A percentile compares a stretch with the other conserved stretches of the same genome.
Evolutionary conservation across 2,888 invertebrate species (phyloP).

Genomic region (Agrotis segetum): DNA sequence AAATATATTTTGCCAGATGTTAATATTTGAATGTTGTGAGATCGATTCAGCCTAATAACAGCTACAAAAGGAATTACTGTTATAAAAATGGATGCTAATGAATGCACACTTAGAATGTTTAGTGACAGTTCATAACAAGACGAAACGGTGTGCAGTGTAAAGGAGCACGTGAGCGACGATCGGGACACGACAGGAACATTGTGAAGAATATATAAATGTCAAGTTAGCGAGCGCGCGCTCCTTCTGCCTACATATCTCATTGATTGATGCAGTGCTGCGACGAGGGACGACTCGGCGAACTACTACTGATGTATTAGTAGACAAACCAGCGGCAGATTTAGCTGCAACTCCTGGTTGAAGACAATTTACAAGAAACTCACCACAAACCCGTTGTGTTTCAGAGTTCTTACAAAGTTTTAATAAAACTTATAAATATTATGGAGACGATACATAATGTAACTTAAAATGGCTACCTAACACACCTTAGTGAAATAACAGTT

Average conservation of each 20-base stretch:
- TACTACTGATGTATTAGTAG: slow-evolving; percentile 68
- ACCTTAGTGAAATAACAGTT: slow-evolving; percentile 31
- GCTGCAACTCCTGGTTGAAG: slow-evolving; percentile 13
- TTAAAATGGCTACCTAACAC: background rate
- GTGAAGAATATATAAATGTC: slow-evolving; percentile 88
- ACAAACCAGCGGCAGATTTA: slow-evolving; percentile 46
- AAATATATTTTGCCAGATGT: slow-evolving; percentile 35
- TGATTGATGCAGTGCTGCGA: slow-evolving; percentile 84
- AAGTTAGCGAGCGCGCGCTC: slow-evolving; percentile 79
- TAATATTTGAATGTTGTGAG: slow-evolving; percentile 31
- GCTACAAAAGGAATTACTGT: slow-evolving; percentile 5
- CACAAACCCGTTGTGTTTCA: background rate
- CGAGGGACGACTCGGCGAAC: slow-evolving; percentile 73
- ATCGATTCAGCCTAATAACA: slow-evolving; percentile 39
- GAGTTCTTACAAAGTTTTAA: slow-evolving; percentile 25
- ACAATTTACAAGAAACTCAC: slow-evolving; percentile 9
- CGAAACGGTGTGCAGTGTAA: slow-evolving; percentile 77
- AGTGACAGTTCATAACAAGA: slow-evolving; percentile 68
- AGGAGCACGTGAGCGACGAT: slow-evolving; percentile 76
- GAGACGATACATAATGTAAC: background rate
- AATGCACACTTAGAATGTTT: slow-evolving; percentile 46
- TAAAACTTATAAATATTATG: slow-evolving; percentile 15
- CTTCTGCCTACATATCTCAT: slow-evolving; percentile 75
- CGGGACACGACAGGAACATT: slow-evolving; percentile 85
- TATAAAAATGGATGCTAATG: slow-evolving; percentile 50